A percentile compares a stretch with the other conserved stretches of the same genome.
Conservation (phyloP, 2,888 invertebrate species). For the Gisinianus flammeolus region DNA sequence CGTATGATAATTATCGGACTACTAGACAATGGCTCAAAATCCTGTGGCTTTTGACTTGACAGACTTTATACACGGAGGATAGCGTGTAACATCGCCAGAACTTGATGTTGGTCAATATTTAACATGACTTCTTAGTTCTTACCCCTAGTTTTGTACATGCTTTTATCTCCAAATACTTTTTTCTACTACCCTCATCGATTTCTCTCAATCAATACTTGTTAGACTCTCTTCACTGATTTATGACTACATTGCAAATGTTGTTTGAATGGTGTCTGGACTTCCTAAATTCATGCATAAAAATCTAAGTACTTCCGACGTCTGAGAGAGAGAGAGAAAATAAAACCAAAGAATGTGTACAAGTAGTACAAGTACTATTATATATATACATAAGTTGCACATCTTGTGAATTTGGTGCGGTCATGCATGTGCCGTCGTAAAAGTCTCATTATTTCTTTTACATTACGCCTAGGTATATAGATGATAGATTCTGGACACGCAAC, state of each 20-base stretch:
- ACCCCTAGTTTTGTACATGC: not conserved
- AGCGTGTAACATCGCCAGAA: too few species aligned
- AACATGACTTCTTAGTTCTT: too few species aligned
- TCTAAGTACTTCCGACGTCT: constrained; percentile 18
- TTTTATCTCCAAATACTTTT: not conserved
- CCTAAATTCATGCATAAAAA: constrained; percentile 17
- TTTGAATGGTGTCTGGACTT: constrained; percentile 1
- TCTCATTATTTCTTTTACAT: not conserved
- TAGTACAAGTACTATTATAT: too few species aligned
- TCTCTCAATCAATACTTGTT: constrained; percentile 27
- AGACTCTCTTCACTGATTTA: constrained; percentile 31
- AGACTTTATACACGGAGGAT: too few species aligned
- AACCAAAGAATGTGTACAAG: not conserved
- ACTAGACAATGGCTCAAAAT: too few species aligned
- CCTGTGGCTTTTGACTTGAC: too few species aligned
- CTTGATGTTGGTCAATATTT: too few species aligned
- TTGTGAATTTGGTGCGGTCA: constrained; percentile 24
- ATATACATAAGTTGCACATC: too few species aligned
- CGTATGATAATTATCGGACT: too few species aligned
- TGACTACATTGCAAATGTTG: too few species aligned
- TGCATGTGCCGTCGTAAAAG: not conserved
- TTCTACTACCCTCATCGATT: constrained; percentile 20
- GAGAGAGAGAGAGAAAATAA: not conserved
- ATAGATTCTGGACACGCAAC: too few species aligned
- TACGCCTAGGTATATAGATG: too few species aligned